Base-by-base conservation (phyloP, 2,888 invertebrate genomes). In the Drosophila ezoana region DNA sequence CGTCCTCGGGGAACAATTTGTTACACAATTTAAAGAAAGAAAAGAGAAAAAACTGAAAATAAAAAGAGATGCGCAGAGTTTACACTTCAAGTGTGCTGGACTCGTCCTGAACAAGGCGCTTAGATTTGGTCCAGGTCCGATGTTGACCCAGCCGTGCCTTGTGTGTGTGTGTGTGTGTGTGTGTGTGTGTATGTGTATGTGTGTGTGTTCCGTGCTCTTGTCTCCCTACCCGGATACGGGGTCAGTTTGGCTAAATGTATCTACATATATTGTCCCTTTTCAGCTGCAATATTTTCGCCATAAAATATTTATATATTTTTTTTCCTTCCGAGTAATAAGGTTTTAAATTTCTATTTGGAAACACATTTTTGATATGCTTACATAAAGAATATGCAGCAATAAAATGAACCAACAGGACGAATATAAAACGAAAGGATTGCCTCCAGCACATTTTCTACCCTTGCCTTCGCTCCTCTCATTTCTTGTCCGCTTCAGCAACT, bases 1-100 rank as follows among this genome's bases (percentile, higher is more conserved):
- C 89, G 86, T 89, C 85, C 85, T 89, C 88, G 75, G 85, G 85
- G 85, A 89, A 82, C 85, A 85, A 85, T 85, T 85, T 85, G 89
- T 85, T 85, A 85, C 86, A 85, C 89, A 85, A 89, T 85, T 85
- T 85, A 85, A 85, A 84, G 65, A 61, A 48, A 69, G 52, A 59
- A 62, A 63, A 53, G 33, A 48, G 16, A 33, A 28, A 47, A 49
- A 52, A 37, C 44, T 44, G 67, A 48, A 37, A 38, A 53, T 56
- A 41, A 61, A 63, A 49, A 57, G 43, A 60, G 59, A 61, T 61
- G 62, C 61, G 60, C 48, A 20, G 48, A 67, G 73, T 59, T 64
- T 74, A 65, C 62, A 57, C 62, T 76, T 63, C 51, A 64, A 76
- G 73, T 47, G 57, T 57, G 43, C 43, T 40, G 62, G 48, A 10